Evolutionary conservation across 2,113 vertebrate species (phyloP), one percentile per base, ranked within the genome.

Genomic region (Rhipidura dahli): DNA sequence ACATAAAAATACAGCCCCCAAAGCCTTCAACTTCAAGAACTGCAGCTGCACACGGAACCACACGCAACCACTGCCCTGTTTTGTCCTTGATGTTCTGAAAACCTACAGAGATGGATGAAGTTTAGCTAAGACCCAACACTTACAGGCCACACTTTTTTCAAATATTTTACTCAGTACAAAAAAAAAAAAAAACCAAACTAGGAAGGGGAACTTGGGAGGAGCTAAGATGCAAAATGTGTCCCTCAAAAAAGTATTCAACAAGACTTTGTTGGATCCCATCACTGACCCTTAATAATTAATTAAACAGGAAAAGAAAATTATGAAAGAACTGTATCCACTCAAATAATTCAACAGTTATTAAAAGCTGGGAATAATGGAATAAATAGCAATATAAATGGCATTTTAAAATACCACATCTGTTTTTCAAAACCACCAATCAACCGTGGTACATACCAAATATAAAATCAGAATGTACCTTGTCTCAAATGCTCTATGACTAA

Each of bases 381-480:
- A 75, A 63, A 68, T 15, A 78, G 39, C 12, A 83, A 50, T 31
- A 73, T 15, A 66, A 90, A 69, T 21, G 7, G 15, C 8, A 40
- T 64, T 84, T 94, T 84, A 2, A 80, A 87, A 79, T 8, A 56
- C 35, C 28, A 51, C 57, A 85, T 47, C 59, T 91, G 59, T 40
- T 92, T 86, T 72, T 63, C 70, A 87, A 95, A 94, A 61, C 22
- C 63, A 59, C 19, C 68, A 35, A 73, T 56, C 90, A 60, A 57
- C 45, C 59, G 49, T 0, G 39, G 57, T 21, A 79, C 3, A 0
- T 5, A 76, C 69, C 21, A 89, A 75, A 64, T 8, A 33, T 11
- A 78, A 71, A 77, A 64, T 70, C 60, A 78, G 35, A 81, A 76
- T 14, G 26, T 28, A 87, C 54, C 70, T 89, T 65, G 72, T 78